These are phyloP conservation scores for Aviceda subcristata DNA, from an alignment of 2,113 vertebrate species.

Conservation along the genomic window DNA sequence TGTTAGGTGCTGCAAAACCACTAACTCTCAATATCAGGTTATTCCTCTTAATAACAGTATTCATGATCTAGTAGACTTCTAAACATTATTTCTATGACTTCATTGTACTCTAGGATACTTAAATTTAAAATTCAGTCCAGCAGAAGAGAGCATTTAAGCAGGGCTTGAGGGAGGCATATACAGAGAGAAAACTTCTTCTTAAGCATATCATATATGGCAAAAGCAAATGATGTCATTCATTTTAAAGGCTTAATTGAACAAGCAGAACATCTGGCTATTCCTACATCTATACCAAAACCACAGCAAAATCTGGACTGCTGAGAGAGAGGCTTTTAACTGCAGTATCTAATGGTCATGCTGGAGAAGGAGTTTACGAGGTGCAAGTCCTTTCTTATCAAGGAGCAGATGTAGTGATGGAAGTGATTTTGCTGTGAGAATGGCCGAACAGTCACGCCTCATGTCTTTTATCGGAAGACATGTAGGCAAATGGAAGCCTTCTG, in stretches of 20 bases:
- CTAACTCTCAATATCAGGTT: not conserved
- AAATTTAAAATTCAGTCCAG: not conserved
- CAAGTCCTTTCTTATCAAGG: not conserved
- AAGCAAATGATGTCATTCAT: not conserved
- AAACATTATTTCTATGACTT: not conserved
- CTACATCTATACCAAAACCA: not conserved
- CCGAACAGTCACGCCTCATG: not conserved
- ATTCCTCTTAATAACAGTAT: not conserved
- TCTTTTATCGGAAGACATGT: not conserved
- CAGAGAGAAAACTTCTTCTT: not conserved
- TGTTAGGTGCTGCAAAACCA: not conserved
- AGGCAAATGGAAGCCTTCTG: not conserved
- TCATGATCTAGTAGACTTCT: not conserved
- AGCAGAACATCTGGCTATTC: not conserved
- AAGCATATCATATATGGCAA: not conserved
- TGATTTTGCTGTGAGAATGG: not conserved
- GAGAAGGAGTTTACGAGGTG: not conserved
- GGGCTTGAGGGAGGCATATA: not conserved
- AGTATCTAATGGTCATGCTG: not conserved
- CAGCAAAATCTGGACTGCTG: not conserved
- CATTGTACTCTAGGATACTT: not conserved
- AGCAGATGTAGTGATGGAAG: not conserved
- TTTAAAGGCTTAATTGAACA: not conserved
- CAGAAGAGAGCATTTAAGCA: not conserved
- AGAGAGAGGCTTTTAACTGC: not conserved